Evolutionary conservation across 2,888 invertebrate genomes (phyloP).

Genomic region (Ophion costatus): DNA sequence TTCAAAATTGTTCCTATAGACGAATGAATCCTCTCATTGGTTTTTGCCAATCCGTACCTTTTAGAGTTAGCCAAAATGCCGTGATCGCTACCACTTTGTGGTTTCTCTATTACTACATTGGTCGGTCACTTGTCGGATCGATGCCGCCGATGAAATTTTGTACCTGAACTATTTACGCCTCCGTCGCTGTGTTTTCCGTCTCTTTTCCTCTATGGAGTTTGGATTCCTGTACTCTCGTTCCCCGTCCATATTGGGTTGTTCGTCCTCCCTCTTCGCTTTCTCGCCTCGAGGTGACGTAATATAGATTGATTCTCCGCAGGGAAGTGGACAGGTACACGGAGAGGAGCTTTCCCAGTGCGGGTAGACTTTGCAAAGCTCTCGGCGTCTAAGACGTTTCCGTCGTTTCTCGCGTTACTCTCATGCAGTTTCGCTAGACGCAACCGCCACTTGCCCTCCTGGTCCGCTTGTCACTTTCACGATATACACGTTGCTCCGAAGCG

Average conservation of each 20-base stretch:
- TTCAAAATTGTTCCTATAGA: too few relatives aligned
- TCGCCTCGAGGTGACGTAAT: background rate
- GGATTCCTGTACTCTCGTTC: background rate
- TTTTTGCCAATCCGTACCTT: too few relatives aligned
- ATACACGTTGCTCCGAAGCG: slow-evolving; percentile 39
- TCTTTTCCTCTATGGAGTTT: background rate
- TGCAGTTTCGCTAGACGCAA: background rate
- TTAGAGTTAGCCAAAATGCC: too few relatives aligned
- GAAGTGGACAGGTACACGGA: background rate
- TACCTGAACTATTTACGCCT: background rate
- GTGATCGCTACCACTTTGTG: background rate
- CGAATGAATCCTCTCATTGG: too few relatives aligned
- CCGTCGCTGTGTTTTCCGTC: background rate
- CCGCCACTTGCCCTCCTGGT: background rate
- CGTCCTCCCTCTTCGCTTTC: background rate
- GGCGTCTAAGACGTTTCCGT: slow-evolving; percentile 5
- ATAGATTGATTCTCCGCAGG: background rate
- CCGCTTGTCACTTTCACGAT: slow-evolving; percentile 21
- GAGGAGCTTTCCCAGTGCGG: background rate
- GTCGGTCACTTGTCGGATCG: background rate
- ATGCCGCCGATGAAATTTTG: background rate
- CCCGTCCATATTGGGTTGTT: background rate
- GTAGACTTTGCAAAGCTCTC: slow-evolving; percentile 1
- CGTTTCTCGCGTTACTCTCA: too few relatives aligned
- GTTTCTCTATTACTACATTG: background rate